Base-by-base conservation (phyloP, 2,888 invertebrate genomes). In the Heliconius cydno region DNA sequence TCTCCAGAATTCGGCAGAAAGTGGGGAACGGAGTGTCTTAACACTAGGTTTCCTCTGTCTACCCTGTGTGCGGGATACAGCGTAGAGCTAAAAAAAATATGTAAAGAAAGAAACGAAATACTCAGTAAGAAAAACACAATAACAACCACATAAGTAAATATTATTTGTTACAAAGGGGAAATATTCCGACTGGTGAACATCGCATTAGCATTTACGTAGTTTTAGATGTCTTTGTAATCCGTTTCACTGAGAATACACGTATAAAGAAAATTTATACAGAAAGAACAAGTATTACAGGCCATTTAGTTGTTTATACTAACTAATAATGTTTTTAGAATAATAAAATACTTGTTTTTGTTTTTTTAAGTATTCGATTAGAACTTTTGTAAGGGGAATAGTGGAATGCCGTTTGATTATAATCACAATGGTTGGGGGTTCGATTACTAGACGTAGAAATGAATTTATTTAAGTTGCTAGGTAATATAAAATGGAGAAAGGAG, bases 141-240 rank as follows among this genome's bases (percentile, higher is more conserved):
- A 28, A 28, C 28, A 28, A 28, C 28, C 28, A 1, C 28, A 28
- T 28, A 28, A 28, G 28, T 28, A 28, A 28, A 28, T 28, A 28
- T 1, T 28, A 28, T 28, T 28, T 28, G 28, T 28, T 28, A 28
- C 28, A 28, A 28, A 28, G 28, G 1, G 28, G 28, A 28, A 28
- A 28, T 28, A 28, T 28, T 28, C 28, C 28, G 28, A 28, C 28
- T 28, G 28, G 28, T 28, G 28, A 28, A 28, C 28, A 28, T 28
- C 67, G 78, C 70, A 82, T 82, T 79, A 82, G 63, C 77, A 80
- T 80, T 82, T 68, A 52, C 79, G 60, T 82, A 80, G 79, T 80
- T 82, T 80, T 57, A 30, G 74, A 72, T 72, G 75, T 77, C 77
- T 79, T 75, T 67, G 80, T 80, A 80, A 77, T 80, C 70, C 74